Evolutionary conservation across 2,888 invertebrate genomes (phyloP), one percentile per base, ranked within the genome.

Genomic region (Allygus modestus): DNA sequence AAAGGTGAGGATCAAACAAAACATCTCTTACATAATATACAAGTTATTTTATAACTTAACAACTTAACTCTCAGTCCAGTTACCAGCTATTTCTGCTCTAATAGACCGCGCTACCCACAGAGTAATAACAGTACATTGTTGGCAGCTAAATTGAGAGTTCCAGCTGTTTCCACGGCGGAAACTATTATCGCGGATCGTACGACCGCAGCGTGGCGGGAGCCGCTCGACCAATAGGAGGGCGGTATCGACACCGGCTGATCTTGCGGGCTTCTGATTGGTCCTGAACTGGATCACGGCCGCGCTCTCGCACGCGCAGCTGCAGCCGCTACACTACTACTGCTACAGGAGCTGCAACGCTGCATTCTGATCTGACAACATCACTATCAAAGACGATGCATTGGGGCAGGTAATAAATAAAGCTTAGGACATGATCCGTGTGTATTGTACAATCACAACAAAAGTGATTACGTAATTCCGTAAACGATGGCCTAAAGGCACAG

Each of bases 231-330:
- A 73, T 73, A 1, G 23, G 73, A 73, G 23, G 20, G 20, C 73
- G 11, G 37, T 23, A 41, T 73, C n/a, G 41, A 31, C 73, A 73
- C 73, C 73, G 43, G 73, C 73, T 73, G 73, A 73, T 73, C 20
- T 73, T 41, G 37, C 73, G 20, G 73, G 20, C 41, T 43, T 20
- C 73, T 43, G 41, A 73, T 73, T 73, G 73, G 73, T 73, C 73
- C 20, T 41, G 15, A 73, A 37, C 73, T 73, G 23, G 73, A 73
- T 73, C 73, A 73, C 73, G 73, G 73, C 43, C 73, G n/a, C 17
- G 11, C 43, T n/a, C 73, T 12, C 37, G 41, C 17, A 73, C 73
- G 20, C 37, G 41, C 73, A n/a, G 7, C 23, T 43, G 43, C 73
- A 73, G 31, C 28, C 65, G 17, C 26, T 65, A 17, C 65, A 65